Conservation (phyloP, 2,797 vertebrate genomes). For the Cossypha dichroa region DNA sequence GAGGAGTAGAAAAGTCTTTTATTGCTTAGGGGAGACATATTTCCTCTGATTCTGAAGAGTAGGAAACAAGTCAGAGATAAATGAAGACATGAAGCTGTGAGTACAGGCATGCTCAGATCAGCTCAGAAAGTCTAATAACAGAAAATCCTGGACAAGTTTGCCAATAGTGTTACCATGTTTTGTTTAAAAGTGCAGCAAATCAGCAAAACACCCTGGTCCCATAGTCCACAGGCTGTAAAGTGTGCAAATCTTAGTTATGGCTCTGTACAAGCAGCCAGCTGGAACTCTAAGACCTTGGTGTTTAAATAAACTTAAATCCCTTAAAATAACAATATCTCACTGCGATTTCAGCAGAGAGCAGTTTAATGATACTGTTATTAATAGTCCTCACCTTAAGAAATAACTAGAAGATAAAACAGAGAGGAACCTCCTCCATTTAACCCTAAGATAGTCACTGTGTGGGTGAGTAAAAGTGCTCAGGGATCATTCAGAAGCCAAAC, state of each 20-base stretch:
- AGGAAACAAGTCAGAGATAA: neutral
- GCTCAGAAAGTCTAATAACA: neutral
- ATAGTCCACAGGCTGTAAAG: neutral
- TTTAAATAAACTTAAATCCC: neutral
- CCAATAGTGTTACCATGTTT: fast-evolving
- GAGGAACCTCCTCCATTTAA: neutral
- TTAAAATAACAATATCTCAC: neutral
- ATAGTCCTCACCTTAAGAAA: neutral
- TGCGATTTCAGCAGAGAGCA: neutral
- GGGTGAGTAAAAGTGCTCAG: neutral
- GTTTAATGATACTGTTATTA: neutral
- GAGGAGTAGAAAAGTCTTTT: neutral
- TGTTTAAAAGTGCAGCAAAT: neutral
- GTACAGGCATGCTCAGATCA: neutral
- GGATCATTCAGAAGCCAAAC: neutral
- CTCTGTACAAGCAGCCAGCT: fast-evolving
- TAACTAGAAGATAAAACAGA: neutral
- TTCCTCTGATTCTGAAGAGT: neutral
- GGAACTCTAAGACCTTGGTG: neutral
- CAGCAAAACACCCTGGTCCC: neutral
- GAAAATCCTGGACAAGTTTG: neutral
- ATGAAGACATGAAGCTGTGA: neutral
- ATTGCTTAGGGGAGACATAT: neutral
- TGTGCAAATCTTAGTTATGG: neutral
- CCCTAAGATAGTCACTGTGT: fast-evolving